These are phyloP conservation scores for Stomorhina lunata DNA, from an alignment of 2,888 invertebrate genomes.

Conservation along the genomic window DNA sequence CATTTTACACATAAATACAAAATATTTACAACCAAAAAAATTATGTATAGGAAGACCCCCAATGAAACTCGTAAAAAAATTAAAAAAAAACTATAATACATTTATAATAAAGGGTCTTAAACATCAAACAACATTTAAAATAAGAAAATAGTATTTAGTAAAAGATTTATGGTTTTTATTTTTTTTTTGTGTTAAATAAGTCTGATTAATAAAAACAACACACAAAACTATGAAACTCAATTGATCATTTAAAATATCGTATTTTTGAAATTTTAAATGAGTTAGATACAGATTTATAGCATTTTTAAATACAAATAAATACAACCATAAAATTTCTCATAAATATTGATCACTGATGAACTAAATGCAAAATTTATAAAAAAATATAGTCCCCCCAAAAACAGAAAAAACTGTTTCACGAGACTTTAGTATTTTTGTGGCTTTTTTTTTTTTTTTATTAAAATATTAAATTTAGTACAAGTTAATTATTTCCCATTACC, in stretches of 20 bases:
- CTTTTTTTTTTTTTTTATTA: conserved; percentile 19
- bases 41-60: conserved; percentile 12
- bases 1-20: conserved; percentile 34
- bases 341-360: not conserved
- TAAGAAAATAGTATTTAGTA: conserved; percentile 22
- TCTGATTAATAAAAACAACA: conserved; percentile 19
- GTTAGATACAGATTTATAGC: conserved; percentile 18
- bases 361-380: not conserved
- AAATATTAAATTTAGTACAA: conserved; percentile 52
- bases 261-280: conserved; percentile 9
- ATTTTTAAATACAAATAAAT: not conserved
- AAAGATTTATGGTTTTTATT: conserved; percentile 46
- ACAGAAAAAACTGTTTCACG: not conserved
- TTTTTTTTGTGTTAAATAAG: conserved; percentile 1
- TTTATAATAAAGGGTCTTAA: conserved; percentile 15
- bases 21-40: not conserved
- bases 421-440: conserved; percentile 2
- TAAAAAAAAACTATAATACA: not conserved
- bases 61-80: not conserved
- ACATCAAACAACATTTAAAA: conserved; percentile 14
- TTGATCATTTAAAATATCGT: conserved; percentile 31
- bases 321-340: conserved; percentile 15
- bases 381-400: not conserved
- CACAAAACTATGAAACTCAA: conserved; percentile 8
- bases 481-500: conserved; percentile 51